Evolutionary conservation across 2,797 vertebrate species (phyloP), one percentile per base, ranked within the genome.

Genomic region (Perodicticus potto): DNA sequence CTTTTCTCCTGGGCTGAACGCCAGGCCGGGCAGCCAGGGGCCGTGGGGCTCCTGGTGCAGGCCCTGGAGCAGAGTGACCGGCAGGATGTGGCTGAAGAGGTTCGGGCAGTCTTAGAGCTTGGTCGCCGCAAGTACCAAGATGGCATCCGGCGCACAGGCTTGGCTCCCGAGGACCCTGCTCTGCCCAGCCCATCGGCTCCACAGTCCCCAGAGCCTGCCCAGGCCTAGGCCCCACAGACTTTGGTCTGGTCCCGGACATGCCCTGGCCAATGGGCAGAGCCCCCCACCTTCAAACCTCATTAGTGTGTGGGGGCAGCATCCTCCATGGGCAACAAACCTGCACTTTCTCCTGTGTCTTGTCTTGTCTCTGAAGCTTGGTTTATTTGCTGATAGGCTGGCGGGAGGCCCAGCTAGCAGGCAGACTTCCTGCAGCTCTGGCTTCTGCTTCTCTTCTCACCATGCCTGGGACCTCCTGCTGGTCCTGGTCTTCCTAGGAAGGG

Each of bases 1-100:
- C 98, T 99, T 37, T 99, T 99, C 98, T 98, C 98, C 0, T 99
- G 99, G 99, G 99, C 99, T 0, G 98, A 98, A 92, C 98, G 97
- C 94, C 99, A 99, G 97, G 98, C 93, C 0, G 86, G 99, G 98
- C 97, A 98, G 97, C 73, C 99, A 49, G 96, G 98, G 45, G 98
- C 99, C 74, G 98, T 99, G 95, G 98, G 97, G 25, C 98, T 97
- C 93, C 98, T 99, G 82, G 97, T 99, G 53, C 72, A 93, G 5
- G 99, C 99, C 22, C 98, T 99, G 99, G 98, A 98, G 40, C 98
- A 99, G 86, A 99, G 99, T 0, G 98, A 98, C 69, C 99, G 99
- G 97, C 98, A 89, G 98, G 99, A 99, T 96, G 98, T 99, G 0
- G 99, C 99, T 0, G 99, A 99, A 0, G 99, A 99, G 98, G 98